phyloP scores from a whole-genome alignment of 2,888 invertebrate species.

The Chaetogeoica ovagalla region DNA sequence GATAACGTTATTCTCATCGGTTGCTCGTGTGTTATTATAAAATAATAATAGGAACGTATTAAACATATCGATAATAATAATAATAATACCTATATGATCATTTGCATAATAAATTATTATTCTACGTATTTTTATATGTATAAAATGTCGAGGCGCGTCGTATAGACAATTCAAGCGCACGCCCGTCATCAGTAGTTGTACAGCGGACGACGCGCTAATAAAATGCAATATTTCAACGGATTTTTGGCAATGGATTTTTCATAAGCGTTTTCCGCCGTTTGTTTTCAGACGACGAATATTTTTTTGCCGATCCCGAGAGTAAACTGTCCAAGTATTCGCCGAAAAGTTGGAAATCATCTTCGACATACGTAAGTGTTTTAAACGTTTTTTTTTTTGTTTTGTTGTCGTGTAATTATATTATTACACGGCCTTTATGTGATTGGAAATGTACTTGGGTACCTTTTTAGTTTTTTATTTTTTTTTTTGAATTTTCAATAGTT shows the following conservation, averaged over 20 bases:
- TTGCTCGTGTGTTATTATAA: background rate
- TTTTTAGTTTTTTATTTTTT: too few species aligned
- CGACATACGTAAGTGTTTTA: conserved; percentile 84
- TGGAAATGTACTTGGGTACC: too few species aligned
- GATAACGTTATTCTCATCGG: background rate
- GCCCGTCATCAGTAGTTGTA: too few species aligned
- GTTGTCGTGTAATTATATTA: too few species aligned
- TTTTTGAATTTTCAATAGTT: too few species aligned
- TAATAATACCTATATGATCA: background rate
- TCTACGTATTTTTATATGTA: too few species aligned
- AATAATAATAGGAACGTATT: background rate
- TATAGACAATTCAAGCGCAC: conserved; percentile 31
- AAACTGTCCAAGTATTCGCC: conserved; percentile 96
- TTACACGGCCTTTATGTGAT: too few species aligned
- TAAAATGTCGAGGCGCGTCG: conserved; percentile 11
- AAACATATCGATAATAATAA: background rate
- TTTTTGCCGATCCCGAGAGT: conserved; percentile 92
- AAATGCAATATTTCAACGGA: background rate
- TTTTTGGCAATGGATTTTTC: too few species aligned
- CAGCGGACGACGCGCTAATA: too few species aligned
- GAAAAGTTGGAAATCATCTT: conserved; percentile 93
- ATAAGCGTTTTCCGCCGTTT: background rate
- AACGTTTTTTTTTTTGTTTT: too few species aligned
- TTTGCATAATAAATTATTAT: background rate
- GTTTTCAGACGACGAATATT: conserved; percentile 85